Evolutionary conservation across 2,113 vertebrate genomes (phyloP), one percentile per base, ranked within the genome.

Genomic region (Tiliqua scincoides): DNA sequence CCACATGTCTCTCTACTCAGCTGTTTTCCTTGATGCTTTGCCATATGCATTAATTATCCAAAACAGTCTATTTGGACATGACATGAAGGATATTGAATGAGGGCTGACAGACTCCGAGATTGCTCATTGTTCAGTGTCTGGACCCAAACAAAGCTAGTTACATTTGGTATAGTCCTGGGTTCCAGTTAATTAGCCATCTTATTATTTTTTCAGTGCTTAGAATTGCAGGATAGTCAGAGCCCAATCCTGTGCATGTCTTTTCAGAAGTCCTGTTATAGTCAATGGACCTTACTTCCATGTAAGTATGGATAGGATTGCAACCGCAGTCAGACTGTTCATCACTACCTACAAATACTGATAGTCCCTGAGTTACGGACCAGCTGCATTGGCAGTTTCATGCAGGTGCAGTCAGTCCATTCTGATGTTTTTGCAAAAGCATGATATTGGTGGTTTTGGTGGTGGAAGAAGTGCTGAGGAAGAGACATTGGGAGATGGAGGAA

Each of bases 151-250:
- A 59, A 59, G 9, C n/a, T 61, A 35, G 21, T 30, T 25, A 72
- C 37, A 61, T 15, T n/a, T 84, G 40, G 32, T 3, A 37, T 3
- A 25, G 3, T 17, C 57, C n/a, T 37, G 2, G 75, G 8, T 52
- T 76, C 79, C 9, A 7, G 61, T 40, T 84, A 59, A 59, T 59
- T 59, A 43, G 43, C n/a, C 65, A 15, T n/a, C 54, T 61, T 43
- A 30, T 52, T 82, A 25, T 77, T 12, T 54, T 57, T 85, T 79
- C 17, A 88, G 32, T 70, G 23, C 3, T 87, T 61, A 79, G 25
- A 83, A 83, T 73, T 89, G 74, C 84, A 84, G 83, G 27, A 40
- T 25, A 48, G 17, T 57, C n/a, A 37, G n/a, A n/a, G n/a, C n/a
- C n/a, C n/a, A n/a, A n/a, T n/a, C n/a, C n/a, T n/a, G n/a, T n/a